These are phyloP conservation scores for Erpobdella octoculata DNA, from an alignment of 2,888 invertebrate species.

Conservation along the genomic window DNA sequence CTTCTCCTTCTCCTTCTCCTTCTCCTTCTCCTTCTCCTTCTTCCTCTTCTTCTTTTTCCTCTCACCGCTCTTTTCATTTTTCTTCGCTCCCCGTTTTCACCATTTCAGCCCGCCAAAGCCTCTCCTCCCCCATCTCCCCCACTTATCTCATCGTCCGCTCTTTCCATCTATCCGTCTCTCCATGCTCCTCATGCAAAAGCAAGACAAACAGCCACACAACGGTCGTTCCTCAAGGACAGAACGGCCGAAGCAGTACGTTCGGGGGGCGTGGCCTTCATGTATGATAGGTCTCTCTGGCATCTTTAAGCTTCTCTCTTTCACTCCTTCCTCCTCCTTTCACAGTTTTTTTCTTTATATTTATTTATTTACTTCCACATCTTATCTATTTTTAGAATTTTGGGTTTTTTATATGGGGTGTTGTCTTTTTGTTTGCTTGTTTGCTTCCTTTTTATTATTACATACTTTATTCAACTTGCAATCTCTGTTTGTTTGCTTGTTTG, in stretches of 20 bases:
- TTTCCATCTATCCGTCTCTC: too few species aligned
- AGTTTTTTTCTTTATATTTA: not conserved
- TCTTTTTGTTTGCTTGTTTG: too few species aligned
- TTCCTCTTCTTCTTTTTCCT: not conserved
- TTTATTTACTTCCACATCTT: too few species aligned
- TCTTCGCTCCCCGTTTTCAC: not conserved
- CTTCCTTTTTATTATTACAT: too few species aligned
- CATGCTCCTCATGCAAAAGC: too few species aligned
- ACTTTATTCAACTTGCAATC: too few species aligned
- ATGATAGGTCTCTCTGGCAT: not conserved
- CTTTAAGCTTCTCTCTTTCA: not conserved
- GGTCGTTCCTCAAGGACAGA: not conserved
- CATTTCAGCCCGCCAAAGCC: not conserved
- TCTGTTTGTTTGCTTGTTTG: too few species aligned
- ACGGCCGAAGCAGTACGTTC: not conserved
- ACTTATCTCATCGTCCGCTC: not conserved
- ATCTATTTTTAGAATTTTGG: too few species aligned
- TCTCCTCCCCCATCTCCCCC: not conserved
- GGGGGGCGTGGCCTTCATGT: not conserved
- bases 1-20: not conserved
- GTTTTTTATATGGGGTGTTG: too few species aligned
- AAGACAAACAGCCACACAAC: too few species aligned
- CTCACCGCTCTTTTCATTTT: not conserved
- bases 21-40: not conserved
- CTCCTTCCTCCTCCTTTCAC: not conserved